A percentile compares a stretch with the other conserved stretches of the same genome.
These are phyloP conservation scores for Tanypteryx hageni DNA, from an alignment of 2,888 invertebrate species.

Conservation along the genomic window DNA sequence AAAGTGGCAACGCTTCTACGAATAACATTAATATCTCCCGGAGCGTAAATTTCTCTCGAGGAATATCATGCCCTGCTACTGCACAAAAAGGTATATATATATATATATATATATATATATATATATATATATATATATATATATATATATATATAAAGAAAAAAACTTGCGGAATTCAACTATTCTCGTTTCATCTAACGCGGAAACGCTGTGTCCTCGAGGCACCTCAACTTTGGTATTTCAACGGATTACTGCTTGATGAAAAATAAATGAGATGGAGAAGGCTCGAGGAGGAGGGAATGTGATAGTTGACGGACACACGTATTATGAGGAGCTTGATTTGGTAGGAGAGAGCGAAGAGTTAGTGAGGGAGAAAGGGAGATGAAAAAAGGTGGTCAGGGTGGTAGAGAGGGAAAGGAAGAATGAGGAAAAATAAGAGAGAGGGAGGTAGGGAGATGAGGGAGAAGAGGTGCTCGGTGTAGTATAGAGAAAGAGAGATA, in stretches of 20 bases:
- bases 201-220: background rate
- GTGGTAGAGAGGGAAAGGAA: background rate
- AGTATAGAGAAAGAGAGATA: too few relatives aligned
- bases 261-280: constrained; percentile 37
- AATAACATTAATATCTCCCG: too few relatives aligned
- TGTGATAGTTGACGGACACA: constrained; percentile 40
- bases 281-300: background rate
- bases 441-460: too few relatives aligned
- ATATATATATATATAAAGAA: background rate
- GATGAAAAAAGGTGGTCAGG: background rate
- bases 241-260: background rate
- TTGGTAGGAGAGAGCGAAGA: background rate
- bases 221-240: background rate
- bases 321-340: constrained; percentile 10
- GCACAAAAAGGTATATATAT: too few relatives aligned
- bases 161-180: background rate
- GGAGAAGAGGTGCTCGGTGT: too few relatives aligned
- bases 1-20: too few relatives aligned
- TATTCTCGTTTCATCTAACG: background rate
- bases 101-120: too few relatives aligned
- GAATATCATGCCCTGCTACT: too few relatives aligned
- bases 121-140: too few relatives aligned
- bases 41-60: too few relatives aligned
- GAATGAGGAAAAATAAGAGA: background rate
- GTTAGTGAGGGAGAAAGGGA: background rate